These are phyloP conservation scores for Scotopteryx bipunctaria DNA, from an alignment of 2,888 invertebrate species.

Conservation along the genomic window DNA sequence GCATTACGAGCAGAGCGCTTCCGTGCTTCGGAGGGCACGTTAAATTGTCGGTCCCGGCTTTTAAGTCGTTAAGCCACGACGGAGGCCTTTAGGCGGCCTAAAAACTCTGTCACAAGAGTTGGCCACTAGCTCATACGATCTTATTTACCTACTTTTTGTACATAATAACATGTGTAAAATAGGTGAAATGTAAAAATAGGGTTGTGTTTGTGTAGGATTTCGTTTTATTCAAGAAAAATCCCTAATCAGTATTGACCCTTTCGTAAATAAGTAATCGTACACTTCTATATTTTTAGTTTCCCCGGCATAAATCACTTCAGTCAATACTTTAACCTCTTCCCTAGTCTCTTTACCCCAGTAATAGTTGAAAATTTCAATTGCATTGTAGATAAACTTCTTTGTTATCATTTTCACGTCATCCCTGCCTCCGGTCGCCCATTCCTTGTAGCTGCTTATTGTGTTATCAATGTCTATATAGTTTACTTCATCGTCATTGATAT, in stretches of 20 bases:
- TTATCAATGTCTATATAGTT: conserved; percentile 41
- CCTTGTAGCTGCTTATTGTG: conserved; percentile 32
- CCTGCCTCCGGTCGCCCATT: conserved; percentile 33
- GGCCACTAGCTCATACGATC: too few species aligned
- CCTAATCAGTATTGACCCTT: conserved; percentile 46
- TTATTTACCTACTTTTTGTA: too few species aligned
- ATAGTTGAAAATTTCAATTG: conserved; percentile 36
- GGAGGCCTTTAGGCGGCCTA: too few species aligned
- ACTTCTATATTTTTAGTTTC: conserved; percentile 25
- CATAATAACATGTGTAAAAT: too few species aligned
- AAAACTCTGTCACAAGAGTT: too few species aligned
- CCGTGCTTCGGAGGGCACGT: too few species aligned
- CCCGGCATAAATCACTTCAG: conserved; percentile 43
- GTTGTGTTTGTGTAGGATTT: too few species aligned
- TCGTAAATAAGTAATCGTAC: conserved; percentile 39
- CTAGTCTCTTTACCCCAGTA: conserved; percentile 38
- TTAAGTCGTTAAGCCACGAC: too few species aligned
- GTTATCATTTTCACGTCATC: conserved; percentile 34
- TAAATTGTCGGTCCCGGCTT: too few species aligned
- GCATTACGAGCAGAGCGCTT: too few species aligned
- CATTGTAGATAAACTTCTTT: conserved; percentile 37
- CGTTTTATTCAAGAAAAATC: background rate
- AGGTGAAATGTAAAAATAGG: too few species aligned
- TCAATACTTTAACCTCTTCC: conserved; percentile 47
- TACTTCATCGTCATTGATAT: conserved; percentile 35